These are phyloP conservation scores for Tragopan temminckii DNA, from an alignment of 2,797 vertebrate genomes.

Conservation along the genomic window DNA sequence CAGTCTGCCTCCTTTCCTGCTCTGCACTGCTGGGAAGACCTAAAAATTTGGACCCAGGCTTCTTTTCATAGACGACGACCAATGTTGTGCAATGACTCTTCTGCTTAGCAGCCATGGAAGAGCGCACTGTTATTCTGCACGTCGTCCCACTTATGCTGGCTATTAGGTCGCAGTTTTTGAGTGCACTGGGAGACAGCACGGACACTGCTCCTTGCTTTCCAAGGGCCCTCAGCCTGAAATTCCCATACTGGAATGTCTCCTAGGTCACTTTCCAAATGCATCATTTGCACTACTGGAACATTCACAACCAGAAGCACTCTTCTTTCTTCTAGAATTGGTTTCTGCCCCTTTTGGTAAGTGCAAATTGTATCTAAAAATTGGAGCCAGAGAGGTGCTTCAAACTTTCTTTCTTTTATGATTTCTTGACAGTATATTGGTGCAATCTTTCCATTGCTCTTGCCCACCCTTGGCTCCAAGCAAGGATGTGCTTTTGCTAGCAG, in stretches of 20 bases:
- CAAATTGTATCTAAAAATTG: not conserved
- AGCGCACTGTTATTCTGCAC: accelerated
- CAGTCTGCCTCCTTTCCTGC: not conserved
- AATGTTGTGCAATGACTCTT: not conserved
- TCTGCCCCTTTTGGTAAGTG: not conserved
- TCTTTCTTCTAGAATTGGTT: not conserved
- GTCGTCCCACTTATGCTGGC: not conserved
- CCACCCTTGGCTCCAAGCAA: not conserved
- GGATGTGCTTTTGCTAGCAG: not conserved
- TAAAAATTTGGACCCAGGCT: not conserved
- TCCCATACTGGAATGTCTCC: not conserved
- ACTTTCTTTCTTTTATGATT: not conserved
- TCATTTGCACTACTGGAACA: not conserved
- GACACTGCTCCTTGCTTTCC: not conserved
- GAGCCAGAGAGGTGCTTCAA: not conserved
- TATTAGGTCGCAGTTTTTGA: not conserved
- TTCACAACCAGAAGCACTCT: not conserved
- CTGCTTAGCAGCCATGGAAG: not conserved
- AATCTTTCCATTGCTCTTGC: not conserved
- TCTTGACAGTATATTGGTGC: not conserved
- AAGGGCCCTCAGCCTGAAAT: not conserved
- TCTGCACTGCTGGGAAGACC: not conserved
- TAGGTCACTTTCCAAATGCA: not conserved
- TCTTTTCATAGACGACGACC: not conserved
- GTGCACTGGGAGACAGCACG: not conserved